Base-by-base conservation (phyloP, 2,888 invertebrate genomes). In the Oligia strigilis region DNA sequence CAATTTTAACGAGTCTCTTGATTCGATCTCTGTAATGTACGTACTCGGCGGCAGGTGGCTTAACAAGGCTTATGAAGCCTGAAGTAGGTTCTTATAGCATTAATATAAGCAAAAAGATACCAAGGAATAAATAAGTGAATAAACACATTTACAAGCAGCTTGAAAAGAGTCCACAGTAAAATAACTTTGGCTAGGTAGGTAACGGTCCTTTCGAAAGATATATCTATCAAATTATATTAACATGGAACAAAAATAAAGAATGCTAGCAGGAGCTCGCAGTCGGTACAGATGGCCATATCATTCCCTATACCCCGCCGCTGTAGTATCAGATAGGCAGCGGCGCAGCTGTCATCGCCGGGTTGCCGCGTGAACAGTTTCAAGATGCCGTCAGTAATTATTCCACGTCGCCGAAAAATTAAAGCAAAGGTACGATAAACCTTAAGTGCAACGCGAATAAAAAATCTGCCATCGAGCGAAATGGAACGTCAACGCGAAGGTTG, bases 391-490 rank as follows among this genome's bases (percentile, higher is more conserved):
- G 93, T 93, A 95, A 95, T 95, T 96, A 95, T 95, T 95, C 93
- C 95, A 93, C 95, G 93, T 94, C 95, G 90, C 91, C 93, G 93
- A 95, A 95, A 95, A 95, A 95, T 94, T 95, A 93, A 95, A 91
- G 94, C 94, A 94, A 94, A 92, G 93, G 92, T 94, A 94, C 92
- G 94, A 94, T 95, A 94, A 94, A 93, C 89, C 89, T 92, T 89
- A 93, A 92, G 91, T 89, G 90, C 93, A 93, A 93, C 92, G 91
- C 91, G 92, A 84, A 94, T 94, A 94, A 95, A 94, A 93, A 91
- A 75, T 75, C 91, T 91, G 92, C 89, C 90, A 90, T 91, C 92
- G 92, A 93, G 93, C 92, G 94, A 94, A 95, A 95, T 94, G 94
- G 93, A 91, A 93, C 94, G 93, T 94, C 94, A 93, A 90, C 93